Percentiles rank a stretch among this genome's conserved stretches.
Evolutionary conservation across 92 coral and sea anemone genomes (phyloP).

Genomic region (Porites cylindrica): DNA sequence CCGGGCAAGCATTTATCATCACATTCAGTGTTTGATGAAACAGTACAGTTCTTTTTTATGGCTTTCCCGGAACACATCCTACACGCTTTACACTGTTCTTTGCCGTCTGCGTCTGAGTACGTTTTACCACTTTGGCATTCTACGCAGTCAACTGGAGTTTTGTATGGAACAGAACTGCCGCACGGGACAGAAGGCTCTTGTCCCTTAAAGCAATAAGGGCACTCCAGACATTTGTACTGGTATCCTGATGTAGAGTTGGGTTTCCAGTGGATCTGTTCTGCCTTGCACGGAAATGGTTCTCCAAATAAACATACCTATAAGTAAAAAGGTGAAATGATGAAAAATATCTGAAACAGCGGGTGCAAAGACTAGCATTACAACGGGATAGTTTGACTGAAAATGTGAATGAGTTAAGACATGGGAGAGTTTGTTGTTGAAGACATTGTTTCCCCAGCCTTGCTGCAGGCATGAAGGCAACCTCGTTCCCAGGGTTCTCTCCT

Average conservation of each 20-base stretch:
- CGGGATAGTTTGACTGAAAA: too few relatives aligned
- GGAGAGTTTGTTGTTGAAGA: too few relatives aligned
- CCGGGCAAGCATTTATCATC: constrained; percentile 46
- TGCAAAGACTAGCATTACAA: background rate
- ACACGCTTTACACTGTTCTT: constrained; percentile 55
- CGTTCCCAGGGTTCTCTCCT: too few relatives aligned
- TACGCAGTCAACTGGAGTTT: constrained; percentile 41
- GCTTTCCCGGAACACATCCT: constrained; percentile 57
- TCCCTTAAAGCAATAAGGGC: constrained; percentile 65
- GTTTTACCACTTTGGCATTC: constrained; percentile 53
- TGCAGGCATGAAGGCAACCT: too few relatives aligned
- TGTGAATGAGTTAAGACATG: too few relatives aligned
- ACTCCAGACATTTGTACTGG: constrained; percentile 42
- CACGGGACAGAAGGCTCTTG: constrained; percentile 61
- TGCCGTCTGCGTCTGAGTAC: constrained; percentile 42
- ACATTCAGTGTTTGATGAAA: constrained; percentile 48
- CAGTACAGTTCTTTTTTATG: constrained; percentile 38
- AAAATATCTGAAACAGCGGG: background rate
- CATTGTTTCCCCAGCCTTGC: too few relatives aligned
- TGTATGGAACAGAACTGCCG: constrained; percentile 39
- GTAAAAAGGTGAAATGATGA: background rate
- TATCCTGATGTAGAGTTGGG: background rate
- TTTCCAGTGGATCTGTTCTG: constrained; percentile 60
- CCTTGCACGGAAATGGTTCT: constrained; percentile 20
- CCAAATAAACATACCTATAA: background rate